Evolutionary conservation across 2,888 invertebrate genomes (phyloP).

Genomic region (Hirtodrosophila alboralis): DNA sequence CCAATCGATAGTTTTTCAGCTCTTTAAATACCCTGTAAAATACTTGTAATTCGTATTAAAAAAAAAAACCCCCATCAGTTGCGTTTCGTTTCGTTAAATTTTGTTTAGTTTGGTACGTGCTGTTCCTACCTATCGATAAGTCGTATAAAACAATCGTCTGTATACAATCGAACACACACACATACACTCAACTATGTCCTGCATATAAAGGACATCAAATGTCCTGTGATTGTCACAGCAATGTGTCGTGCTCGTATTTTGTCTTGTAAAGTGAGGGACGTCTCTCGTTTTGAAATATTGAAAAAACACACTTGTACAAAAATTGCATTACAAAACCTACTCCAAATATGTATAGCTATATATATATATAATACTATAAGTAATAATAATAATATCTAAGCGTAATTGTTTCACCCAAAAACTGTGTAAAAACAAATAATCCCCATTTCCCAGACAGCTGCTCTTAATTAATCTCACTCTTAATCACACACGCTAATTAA

Average conservation of each 20-base stretch:
- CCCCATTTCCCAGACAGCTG: conserved; percentile 41
- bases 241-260: conserved; percentile 46
- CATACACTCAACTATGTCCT: conserved; percentile 16
- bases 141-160: conserved; percentile 26
- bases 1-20: no score
- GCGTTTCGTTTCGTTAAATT: conserved; percentile 33
- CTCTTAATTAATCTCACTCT: conserved; percentile 16
- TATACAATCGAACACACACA: conserved; percentile 17
- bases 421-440: conserved; percentile 20
- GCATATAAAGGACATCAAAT: conserved; percentile 24
- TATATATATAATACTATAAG: no score
- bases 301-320: conserved; percentile 47
- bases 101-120: conserved; percentile 30
- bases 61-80: conserved; percentile 25
- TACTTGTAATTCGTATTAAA: conserved; percentile 28
- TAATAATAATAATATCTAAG: conserved; percentile 37
- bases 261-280: conserved; percentile 32
- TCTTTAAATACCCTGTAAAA: conserved; percentile 42
- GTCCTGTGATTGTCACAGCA: conserved; percentile 39
- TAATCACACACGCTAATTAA: conserved; percentile 35
- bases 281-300: conserved; percentile 7
- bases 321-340: conserved; percentile 40
- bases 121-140: conserved; percentile 26
- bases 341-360: conserved; percentile 32
- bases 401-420: conserved; percentile 42